Base-by-base conservation (phyloP, 1,140 invertebrate species). In the Hylaeus volcanicus region DNA sequence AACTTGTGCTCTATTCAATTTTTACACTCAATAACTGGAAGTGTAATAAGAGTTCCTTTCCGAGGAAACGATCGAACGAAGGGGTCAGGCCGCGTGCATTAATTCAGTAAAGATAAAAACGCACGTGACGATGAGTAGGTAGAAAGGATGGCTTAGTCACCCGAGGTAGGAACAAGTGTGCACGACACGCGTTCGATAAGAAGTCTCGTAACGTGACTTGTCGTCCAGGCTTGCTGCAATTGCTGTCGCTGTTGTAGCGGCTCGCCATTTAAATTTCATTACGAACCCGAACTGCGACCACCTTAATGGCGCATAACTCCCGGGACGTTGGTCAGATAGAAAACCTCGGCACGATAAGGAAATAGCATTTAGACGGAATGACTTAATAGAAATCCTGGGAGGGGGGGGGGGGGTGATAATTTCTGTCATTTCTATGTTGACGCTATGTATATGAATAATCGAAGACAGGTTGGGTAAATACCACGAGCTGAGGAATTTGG, bases 191-290 rank as follows among this genome's bases (percentile, higher is more conserved):
- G 71, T 81, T 81, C 84, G 88, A 89, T 89, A 89, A 89, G 86
- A 79, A 66, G 79, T 14, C 76, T 73, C 63, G 74, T 81, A 85
- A 74, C 74, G 74, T 86, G 81, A 83, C 84, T 64, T 64, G 73
- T 77, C 51, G 78, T 37, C 63, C 68, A 26, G 56, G 53, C 66
- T 60, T 37, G 74, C 68, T 79, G 66, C 76, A 82, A 72, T 85
- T 83, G 76, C 73, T 61, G 60, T 81, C 79, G 81, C 43, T 41
- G 41, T 56, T 9, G 55, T 63, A 58, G 39, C 12, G 51, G 72
- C 66, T 51, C 45, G 79, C 79, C 83, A 87, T 88, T 89, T 88
- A 88, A 87, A 89, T 89, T 89, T 89, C 82, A 87, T 89, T 88
- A 85, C 65, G 81, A 78, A 65, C 75, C 76, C 80, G 70, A 65